phyloP scores from a whole-genome alignment of 2,797 vertebrate species.

The Graptemys geographica region DNA sequence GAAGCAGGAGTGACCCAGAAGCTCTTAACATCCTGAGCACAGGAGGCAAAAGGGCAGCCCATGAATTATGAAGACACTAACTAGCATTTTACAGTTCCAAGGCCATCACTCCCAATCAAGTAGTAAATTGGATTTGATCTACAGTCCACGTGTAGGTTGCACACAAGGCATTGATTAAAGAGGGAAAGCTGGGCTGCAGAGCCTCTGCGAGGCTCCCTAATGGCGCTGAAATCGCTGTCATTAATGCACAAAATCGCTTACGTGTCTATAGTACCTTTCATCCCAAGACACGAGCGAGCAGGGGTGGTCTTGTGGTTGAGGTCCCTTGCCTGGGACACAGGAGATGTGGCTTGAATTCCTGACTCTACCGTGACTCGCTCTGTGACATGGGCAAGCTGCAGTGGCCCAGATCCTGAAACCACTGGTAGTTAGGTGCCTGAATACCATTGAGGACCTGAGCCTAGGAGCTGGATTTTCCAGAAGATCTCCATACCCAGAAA shows the following conservation, averaged over 20 bases:
- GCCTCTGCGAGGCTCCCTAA: not conserved
- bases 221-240: not conserved
- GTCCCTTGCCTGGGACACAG: rapidly evolving
- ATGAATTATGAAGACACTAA: not conserved
- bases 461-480: not conserved
- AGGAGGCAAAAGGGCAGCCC: not conserved
- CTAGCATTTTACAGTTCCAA: not conserved
- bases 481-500: not conserved
- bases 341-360: not conserved
- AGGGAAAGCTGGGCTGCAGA: not conserved
- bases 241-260: not conserved
- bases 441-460: not conserved
- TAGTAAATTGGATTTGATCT: not conserved
- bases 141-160: not conserved
- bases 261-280: rapidly evolving
- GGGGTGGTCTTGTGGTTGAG: not conserved
- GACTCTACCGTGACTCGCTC: not conserved
- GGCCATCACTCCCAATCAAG: not conserved
- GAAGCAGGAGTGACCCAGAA: not conserved
- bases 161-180: not conserved
- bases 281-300: not conserved
- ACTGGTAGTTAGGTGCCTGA: not conserved
- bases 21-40: not conserved
- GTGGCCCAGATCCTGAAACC: not conserved
- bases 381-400: rapidly evolving